These are phyloP conservation scores for Masticophis lateralis DNA, from an alignment of 2,797 vertebrate genomes.

Conservation along the genomic window DNA sequence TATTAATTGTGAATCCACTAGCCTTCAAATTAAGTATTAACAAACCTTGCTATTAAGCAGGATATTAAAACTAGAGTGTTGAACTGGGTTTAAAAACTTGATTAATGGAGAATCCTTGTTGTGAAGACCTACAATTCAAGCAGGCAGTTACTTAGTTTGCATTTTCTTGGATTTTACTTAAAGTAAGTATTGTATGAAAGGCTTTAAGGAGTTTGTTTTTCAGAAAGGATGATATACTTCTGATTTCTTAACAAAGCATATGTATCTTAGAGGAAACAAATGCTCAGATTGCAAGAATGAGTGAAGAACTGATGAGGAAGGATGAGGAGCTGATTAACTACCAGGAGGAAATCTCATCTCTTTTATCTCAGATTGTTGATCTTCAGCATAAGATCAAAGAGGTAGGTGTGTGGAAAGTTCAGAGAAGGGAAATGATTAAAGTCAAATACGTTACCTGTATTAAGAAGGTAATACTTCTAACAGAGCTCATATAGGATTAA, in stretches of 20 bases:
- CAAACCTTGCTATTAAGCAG: neutral
- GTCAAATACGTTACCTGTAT: neutral
- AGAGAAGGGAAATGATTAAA: neutral
- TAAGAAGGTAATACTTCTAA: neutral
- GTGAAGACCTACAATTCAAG: neutral
- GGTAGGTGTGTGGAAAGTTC: slow-evolving; percentile 65
- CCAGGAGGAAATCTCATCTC: slow-evolving; percentile 94
- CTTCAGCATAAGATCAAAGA: slow-evolving; percentile 93
- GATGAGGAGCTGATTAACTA: slow-evolving; percentile 88
- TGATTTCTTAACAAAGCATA: neutral
- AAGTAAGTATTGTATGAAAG: neutral
- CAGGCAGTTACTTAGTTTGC: neutral
- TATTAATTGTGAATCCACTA: neutral
- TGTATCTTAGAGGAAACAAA: slow-evolving; percentile 86
- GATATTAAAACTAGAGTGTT: neutral
- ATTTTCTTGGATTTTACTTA: neutral
- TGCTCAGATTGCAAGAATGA: slow-evolving; percentile 88
- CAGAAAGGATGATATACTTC: neutral
- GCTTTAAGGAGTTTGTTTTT: neutral
- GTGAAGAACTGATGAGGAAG: slow-evolving; percentile 88
- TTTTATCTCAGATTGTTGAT: slow-evolving; percentile 92
- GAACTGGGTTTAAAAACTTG: neutral
- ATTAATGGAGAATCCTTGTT: neutral
- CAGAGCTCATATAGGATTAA: neutral
- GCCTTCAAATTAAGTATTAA: neutral